A percentile compares a stretch with the other conserved stretches of the same genome.
phyloP scores from a whole-genome alignment of 2,797 vertebrate species.

The Enteromius trimaculatus region DNA sequence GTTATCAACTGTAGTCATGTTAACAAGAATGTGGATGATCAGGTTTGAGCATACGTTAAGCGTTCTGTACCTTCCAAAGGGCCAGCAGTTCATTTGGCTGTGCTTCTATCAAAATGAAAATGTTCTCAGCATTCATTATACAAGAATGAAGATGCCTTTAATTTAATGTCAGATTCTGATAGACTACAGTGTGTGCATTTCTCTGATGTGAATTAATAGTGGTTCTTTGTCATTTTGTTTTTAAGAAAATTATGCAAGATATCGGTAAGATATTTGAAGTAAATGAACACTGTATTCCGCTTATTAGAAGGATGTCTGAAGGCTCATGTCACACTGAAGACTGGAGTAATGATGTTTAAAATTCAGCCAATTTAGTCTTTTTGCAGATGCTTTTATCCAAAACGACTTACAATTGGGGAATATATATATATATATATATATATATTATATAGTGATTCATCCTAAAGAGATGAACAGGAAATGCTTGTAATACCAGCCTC shows the following conservation, averaged over 20 bases:
- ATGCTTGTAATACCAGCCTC: no score
- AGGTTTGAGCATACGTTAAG: background rate
- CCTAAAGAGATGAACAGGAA: no score
- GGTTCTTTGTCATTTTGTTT: background rate
- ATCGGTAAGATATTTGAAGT: no score
- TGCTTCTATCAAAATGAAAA: background rate
- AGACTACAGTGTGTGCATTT: background rate
- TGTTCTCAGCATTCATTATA: background rate
- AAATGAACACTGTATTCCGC: no score
- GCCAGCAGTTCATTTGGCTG: background rate
- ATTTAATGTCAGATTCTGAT: no score
- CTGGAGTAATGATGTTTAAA: background rate
- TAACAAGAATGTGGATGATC: constrained; percentile 12
- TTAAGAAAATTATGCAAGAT: no score
- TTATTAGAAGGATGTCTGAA: background rate
- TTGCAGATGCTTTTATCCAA: no score
- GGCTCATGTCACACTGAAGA: background rate
- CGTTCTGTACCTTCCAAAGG: background rate
- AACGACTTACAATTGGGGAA: no score
- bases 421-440: no score
- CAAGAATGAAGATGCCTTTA: background rate
- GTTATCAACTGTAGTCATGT: background rate
- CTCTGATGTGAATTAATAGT: background rate
- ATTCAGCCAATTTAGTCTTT: background rate
- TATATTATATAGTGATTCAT: no score